These are phyloP conservation scores for Nycticorax nycticorax DNA, from an alignment of 2,113 vertebrate genomes.

Conservation along the genomic window DNA sequence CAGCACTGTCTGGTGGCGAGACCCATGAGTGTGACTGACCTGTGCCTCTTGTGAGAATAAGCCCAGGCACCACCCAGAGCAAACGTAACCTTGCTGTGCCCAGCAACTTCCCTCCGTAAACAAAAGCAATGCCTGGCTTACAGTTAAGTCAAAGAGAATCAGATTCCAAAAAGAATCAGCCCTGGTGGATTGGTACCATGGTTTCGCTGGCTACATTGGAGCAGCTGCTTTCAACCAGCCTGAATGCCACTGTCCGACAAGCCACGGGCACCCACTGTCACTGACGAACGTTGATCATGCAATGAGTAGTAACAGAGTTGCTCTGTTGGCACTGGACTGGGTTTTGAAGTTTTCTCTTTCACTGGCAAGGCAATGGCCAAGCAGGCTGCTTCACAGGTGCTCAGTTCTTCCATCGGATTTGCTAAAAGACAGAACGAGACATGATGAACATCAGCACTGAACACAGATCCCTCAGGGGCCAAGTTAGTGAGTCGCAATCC, in stretches of 20 bases:
- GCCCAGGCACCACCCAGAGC: neutral
- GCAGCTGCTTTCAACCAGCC: neutral
- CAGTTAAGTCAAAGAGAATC: neutral
- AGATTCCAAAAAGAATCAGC: slow-evolving; percentile 47
- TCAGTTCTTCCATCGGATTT: slow-evolving; percentile 98
- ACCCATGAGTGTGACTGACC: neutral
- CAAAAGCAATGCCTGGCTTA: neutral
- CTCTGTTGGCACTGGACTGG: neutral
- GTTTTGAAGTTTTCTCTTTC: neutral
- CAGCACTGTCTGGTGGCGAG: neutral
- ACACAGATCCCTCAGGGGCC: neutral
- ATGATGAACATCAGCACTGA: neutral
- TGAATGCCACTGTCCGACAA: neutral
- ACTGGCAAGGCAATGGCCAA: slow-evolving; percentile 8
- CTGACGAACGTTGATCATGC: neutral
- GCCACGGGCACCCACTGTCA: neutral
- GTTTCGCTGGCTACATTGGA: neutral
- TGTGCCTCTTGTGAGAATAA: neutral
- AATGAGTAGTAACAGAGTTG: neutral
- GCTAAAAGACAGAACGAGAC: slow-evolving; percentile 72
- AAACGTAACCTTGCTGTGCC: neutral
- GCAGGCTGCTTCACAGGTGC: neutral
- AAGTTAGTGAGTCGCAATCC: neutral
- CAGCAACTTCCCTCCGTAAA: neutral
- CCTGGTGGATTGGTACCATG: neutral